A percentile compares a stretch with the other conserved stretches of the same genome.
These are phyloP conservation scores for Aramus guarauna DNA, from an alignment of 2,113 vertebrate genomes.

Conservation along the genomic window DNA sequence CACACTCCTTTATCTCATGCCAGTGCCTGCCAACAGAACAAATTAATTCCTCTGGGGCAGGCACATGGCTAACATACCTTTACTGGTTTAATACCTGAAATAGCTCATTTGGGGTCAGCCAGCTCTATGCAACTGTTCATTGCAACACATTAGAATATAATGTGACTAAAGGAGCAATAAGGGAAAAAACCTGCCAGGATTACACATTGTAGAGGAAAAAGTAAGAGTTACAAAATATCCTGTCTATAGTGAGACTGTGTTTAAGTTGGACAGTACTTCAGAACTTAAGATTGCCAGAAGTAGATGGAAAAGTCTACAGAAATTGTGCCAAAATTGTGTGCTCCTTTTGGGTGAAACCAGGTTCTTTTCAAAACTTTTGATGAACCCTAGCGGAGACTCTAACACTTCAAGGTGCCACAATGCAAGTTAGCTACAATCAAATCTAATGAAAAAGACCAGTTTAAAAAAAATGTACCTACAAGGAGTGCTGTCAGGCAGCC, in stretches of 20 bases:
- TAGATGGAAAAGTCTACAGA: neutral
- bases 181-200: neutral
- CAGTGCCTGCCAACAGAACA: neutral
- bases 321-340: neutral
- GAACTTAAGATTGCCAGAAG: neutral
- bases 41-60: neutral
- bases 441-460: neutral
- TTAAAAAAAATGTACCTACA: neutral
- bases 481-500: neutral
- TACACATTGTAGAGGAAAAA: neutral
- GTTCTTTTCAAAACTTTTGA: neutral
- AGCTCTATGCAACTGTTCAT: neutral
- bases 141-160: neutral
- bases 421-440: neutral
- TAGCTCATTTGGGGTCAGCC: neutral
- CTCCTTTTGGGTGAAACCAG: neutral
- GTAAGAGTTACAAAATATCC: neutral
- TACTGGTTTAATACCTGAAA: neutral
- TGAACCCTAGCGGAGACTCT: neutral
- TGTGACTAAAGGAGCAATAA: neutral
- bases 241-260: neutral
- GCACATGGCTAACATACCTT: neutral
- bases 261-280: neutral
- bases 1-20: neutral
- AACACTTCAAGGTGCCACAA: neutral